phyloP scores from a whole-genome alignment of 2,113 vertebrate species.

The Protobothrops mucrosquamatus region DNA sequence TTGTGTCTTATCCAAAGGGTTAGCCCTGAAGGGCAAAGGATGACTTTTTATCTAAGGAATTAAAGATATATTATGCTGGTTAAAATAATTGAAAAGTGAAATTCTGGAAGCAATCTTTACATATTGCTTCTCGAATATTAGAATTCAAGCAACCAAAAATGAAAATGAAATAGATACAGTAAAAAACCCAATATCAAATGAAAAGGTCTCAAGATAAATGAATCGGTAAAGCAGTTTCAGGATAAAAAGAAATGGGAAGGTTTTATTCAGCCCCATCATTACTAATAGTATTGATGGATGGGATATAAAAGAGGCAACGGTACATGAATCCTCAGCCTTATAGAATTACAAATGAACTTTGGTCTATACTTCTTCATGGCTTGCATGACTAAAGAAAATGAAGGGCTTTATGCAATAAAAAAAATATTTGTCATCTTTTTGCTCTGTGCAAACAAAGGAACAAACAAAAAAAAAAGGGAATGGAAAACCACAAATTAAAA shows the following conservation, averaged over 20 bases:
- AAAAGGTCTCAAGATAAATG: slow-evolving; percentile 24
- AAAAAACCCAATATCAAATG: slow-evolving; percentile 10
- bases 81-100: slow-evolving; percentile 1
- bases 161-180: background rate
- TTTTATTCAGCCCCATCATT: slow-evolving; percentile 10
- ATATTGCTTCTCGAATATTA: background rate
- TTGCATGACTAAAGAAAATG: slow-evolving; percentile 3
- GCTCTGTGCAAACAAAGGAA: background rate
- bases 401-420: background rate
- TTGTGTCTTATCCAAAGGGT: background rate
- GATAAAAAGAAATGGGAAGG: slow-evolving; percentile 16
- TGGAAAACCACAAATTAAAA: background rate
- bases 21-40: background rate
- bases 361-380: background rate
- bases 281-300: slow-evolving; percentile 25
- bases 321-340: slow-evolving; percentile 4
- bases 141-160: slow-evolving; percentile 7
- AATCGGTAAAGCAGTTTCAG: background rate
- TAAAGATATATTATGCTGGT: background rate
- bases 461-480: background rate
- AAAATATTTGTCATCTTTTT: slow-evolving; percentile 15
- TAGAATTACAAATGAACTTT: slow-evolving; percentile 22
- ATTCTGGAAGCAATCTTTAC: slow-evolving; percentile 3
- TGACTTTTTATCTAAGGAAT: background rate
- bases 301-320: slow-evolving; percentile 14